A percentile compares a stretch with the other conserved stretches of the same genome.
Evolutionary conservation across 1,140 invertebrate species (phyloP).

Genomic region (Drosophila seguyi): DNA sequence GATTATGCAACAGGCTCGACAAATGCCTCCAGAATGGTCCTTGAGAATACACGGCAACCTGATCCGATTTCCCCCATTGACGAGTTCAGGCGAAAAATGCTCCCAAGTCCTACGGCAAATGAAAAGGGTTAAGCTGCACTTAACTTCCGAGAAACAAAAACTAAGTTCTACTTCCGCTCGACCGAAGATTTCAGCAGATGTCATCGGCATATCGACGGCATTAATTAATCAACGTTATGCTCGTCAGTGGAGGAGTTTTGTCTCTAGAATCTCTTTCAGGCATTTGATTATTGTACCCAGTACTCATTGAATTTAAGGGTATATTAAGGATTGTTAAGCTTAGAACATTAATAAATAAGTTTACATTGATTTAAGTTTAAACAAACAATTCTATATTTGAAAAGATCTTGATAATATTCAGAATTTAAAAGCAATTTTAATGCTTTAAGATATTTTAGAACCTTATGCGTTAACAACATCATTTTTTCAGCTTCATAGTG

Average conservation of each 20-base stretch:
- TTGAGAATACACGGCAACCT: not conserved
- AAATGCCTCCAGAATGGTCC: not conserved
- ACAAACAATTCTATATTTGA: too few relatives aligned
- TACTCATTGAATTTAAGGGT: not conserved
- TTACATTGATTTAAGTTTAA: not conserved
- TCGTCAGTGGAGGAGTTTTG: constrained; percentile 20
- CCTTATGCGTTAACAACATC: not conserved
- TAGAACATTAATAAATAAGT: too few relatives aligned
- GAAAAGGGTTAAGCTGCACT: constrained; percentile 45
- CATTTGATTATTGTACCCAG: constrained; percentile 16
- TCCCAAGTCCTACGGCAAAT: not conserved
- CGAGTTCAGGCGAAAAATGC: constrained; percentile 19
- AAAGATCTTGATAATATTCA: not conserved
- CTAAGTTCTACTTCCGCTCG: constrained; percentile 33
- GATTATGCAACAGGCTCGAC: constrained; percentile 39
- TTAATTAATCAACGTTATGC: constrained; percentile 69
- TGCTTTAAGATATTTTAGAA: not conserved
- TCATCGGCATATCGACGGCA: constrained; percentile 46
- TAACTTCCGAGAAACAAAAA: constrained; percentile 13
- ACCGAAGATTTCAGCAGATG: constrained; percentile 15
- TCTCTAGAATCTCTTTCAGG: not conserved
- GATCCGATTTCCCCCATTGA: constrained; percentile 16
- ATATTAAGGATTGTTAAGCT: too few relatives aligned
- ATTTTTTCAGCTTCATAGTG: not conserved
- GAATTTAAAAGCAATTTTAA: not conserved